Evolutionary conservation across 2,797 vertebrate species (phyloP), one percentile per base, ranked within the genome.

Genomic region (Nannoperca obscura): DNA sequence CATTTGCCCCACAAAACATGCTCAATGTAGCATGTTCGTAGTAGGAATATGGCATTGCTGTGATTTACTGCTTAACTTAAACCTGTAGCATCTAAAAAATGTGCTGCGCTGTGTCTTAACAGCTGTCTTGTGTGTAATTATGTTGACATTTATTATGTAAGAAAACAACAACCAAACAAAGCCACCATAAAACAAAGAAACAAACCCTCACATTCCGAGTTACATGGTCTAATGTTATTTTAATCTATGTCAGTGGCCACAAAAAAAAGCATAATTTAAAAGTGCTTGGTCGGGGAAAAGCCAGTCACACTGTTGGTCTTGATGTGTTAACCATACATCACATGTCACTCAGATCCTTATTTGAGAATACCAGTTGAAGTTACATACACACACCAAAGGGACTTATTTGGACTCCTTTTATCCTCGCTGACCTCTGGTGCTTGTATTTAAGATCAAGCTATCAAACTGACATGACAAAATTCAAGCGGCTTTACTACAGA

Each of bases 51-150:
- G 6, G 10, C 22, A 47, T 54, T 14, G 14, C 22, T 65, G 5
- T 79, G 76, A 88, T 86, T 90, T 82, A 80, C 36, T 36, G 53
- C 47, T 19, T 47, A 34, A 76, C 46, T 70, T 57, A 47, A 85
- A 89, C 74, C 81, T 79, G 71, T 54, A 88, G 80, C 84, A 82
- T 88, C 59, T 75, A 30, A 78, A 82, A 86, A 91, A 89, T 84
- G 78, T 71, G 75, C 87, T 88, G 80, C 24, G 50, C 82, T 87
- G 77, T 87, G 77, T 90, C 70, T 73, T 71, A 91, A 88, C 90
- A 92, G 88, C 86, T 90, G 89, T 84, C 80, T 72, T 64, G 74
- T 87, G 86, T 93, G 87, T 91, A 94, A 94, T 95, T 94, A 95
- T 86, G 89, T 80, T 88, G 79, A 80, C 78, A 77, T 88, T 90